A percentile compares a stretch with the other conserved stretches of the same genome.
Conservation (phyloP, 1,140 invertebrate species). For the Heliconius eleuchia region DNA sequence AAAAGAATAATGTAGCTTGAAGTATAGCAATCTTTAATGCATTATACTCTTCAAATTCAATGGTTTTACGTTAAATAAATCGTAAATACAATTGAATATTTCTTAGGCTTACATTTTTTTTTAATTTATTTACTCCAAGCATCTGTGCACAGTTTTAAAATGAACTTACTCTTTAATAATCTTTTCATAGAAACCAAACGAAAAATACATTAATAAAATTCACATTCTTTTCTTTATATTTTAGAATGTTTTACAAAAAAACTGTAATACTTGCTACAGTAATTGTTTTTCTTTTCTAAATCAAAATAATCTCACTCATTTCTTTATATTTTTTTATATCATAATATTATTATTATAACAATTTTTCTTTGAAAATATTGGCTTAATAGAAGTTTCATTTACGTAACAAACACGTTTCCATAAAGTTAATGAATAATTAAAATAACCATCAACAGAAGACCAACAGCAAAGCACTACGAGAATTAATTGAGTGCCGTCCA, state of each 20-base stretch:
- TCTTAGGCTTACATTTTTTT: not conserved
- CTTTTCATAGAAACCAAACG: too few relatives aligned
- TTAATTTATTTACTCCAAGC: not conserved
- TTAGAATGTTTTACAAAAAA: too few relatives aligned
- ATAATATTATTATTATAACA: not conserved
- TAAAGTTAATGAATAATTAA: not conserved
- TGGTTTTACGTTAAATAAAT: not conserved
- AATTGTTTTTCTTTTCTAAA: not conserved
- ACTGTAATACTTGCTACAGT: too few relatives aligned
- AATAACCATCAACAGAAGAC: constrained; percentile 7
- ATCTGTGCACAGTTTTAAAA: not conserved
- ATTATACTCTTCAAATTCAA: not conserved
- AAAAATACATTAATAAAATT: too few relatives aligned
- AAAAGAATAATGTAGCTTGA: too few relatives aligned
- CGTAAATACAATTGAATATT: not conserved
- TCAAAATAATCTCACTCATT: not conserved
- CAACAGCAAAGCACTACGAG: constrained; percentile 4
- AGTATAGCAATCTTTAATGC: too few relatives aligned
- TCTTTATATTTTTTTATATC: too few relatives aligned
- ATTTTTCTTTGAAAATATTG: not conserved
- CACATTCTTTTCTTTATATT: too few relatives aligned
- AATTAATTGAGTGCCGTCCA: constrained; percentile 4
- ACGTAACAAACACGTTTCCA: constrained; percentile 7
- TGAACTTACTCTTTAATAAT: not conserved
- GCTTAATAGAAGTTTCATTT: constrained; percentile 7